Evolutionary conservation across 1,140 invertebrate species (phyloP).

Genomic region (Anoplolepis gracilipes): DNA sequence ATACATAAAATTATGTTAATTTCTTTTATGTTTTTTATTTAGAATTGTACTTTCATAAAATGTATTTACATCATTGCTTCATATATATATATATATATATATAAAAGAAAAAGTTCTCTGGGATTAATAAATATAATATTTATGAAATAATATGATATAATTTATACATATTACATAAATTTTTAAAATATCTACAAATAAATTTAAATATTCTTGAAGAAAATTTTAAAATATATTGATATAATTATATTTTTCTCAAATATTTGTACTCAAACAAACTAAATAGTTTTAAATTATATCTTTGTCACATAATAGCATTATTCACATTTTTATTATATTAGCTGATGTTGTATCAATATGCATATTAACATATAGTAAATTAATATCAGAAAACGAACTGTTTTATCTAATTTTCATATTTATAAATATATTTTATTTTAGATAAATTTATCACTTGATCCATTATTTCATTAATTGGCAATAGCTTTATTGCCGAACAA

Average conservation of each 20-base stretch:
- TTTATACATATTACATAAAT: conserved; percentile 1
- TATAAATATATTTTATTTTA: background rate
- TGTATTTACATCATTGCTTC: background rate
- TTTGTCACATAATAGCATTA: background rate
- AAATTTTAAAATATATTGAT: background rate
- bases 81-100: background rate
- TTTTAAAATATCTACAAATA: background rate
- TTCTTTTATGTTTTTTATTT: conserved; percentile 19
- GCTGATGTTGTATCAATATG: background rate
- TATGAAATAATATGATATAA: background rate
- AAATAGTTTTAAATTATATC: background rate
- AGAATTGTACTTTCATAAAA: background rate
- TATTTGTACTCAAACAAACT: conserved; percentile 2
- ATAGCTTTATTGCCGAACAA: background rate
- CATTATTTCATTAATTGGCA: background rate
- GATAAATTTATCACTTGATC: background rate
- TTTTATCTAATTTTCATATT: background rate
- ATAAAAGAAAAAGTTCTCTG: background rate
- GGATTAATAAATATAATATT: conserved; percentile 6
- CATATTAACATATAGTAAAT: no score
- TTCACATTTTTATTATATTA: background rate
- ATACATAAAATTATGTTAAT: conserved; percentile 18
- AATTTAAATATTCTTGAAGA: background rate
- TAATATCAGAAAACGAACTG: background rate
- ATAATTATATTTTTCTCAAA: conserved; percentile 1